Percentiles rank a stretch among this genome's conserved stretches.
Conservation (phyloP, 2,797 vertebrate genomes). For the Hemitrygon akajei region DNA sequence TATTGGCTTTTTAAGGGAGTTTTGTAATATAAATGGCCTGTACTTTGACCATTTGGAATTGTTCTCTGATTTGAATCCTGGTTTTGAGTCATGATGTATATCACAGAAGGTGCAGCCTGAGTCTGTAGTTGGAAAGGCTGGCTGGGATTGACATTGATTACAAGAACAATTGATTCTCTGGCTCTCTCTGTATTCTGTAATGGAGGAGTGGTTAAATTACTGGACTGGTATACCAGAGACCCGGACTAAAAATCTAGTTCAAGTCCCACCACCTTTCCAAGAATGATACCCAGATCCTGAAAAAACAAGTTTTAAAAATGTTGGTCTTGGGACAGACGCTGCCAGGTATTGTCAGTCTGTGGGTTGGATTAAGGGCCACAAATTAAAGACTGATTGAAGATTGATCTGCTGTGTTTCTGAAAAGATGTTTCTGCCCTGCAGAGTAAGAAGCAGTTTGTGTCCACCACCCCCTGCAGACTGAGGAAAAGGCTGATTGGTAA, state of each 20-base stretch:
- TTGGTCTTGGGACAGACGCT: too few species aligned
- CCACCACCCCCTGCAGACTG: conserved; percentile 74
- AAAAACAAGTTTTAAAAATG: too few species aligned
- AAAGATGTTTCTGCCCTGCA: conserved; percentile 44
- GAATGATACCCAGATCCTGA: too few species aligned
- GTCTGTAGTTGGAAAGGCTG: background rate
- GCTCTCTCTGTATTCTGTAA: too few species aligned
- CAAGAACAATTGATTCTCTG: background rate
- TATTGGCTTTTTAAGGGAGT: too few species aligned
- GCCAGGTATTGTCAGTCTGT: background rate
- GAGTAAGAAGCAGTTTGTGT: conserved; percentile 72
- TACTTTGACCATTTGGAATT: background rate
- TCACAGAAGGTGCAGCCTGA: background rate
- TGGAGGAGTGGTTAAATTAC: too few species aligned
- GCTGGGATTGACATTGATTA: background rate
- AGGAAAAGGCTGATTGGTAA: conserved; percentile 81
- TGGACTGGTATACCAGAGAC: too few species aligned
- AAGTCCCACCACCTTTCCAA: too few species aligned
- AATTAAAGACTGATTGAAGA: too few species aligned
- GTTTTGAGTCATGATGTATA: background rate
- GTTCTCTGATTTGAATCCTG: background rate
- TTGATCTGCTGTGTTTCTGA: background rate
- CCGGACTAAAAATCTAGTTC: too few species aligned
- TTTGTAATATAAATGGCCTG: background rate
- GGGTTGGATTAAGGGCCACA: background rate